Percentiles rank a stretch among this genome's conserved stretches.
Conservation (phyloP, 2,888 invertebrate genomes). For the Heliconius sara region DNA sequence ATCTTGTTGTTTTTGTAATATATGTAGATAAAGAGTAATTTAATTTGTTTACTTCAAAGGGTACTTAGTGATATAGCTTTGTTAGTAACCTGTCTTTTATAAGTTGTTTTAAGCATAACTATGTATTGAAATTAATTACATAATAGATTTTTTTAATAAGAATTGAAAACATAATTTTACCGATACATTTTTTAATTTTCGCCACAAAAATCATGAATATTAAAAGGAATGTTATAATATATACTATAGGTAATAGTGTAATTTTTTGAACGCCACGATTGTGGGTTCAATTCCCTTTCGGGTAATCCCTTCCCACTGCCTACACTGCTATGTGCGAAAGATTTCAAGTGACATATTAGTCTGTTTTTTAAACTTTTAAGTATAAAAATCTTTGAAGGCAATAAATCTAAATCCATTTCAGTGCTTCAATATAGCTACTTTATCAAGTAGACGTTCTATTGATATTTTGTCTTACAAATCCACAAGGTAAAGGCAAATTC, state of each 20-base stretch:
- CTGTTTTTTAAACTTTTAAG: background rate
- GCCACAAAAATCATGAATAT: no score
- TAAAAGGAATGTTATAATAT: no score
- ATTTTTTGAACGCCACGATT: no score
- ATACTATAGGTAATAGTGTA: no score
- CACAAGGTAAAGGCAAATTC: slow-evolving; percentile 16
- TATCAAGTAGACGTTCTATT: slow-evolving; percentile 4
- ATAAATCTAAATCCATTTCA: background rate
- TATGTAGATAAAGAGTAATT: slow-evolving; percentile 41
- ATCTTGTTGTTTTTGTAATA: slow-evolving; percentile 12
- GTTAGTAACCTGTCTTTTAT: slow-evolving; percentile 23
- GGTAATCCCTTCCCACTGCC: no score
- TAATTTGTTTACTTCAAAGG: slow-evolving; percentile 34
- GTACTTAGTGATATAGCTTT: slow-evolving; percentile 23
- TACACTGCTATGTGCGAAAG: no score
- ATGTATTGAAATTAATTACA: background rate
- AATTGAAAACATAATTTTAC: background rate
- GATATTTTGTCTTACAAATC: slow-evolving; percentile 24
- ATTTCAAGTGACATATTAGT: no score
- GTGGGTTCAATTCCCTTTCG: no score
- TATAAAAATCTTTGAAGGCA: background rate
- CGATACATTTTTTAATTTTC: no score
- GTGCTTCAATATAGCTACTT: background rate
- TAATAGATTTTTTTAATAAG: background rate
- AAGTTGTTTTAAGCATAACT: slow-evolving; percentile 27